Evolutionary conservation across 2,888 invertebrate species (phyloP), one percentile per base, ranked within the genome.

Genomic region (Agonopterix subpropinquella): DNA sequence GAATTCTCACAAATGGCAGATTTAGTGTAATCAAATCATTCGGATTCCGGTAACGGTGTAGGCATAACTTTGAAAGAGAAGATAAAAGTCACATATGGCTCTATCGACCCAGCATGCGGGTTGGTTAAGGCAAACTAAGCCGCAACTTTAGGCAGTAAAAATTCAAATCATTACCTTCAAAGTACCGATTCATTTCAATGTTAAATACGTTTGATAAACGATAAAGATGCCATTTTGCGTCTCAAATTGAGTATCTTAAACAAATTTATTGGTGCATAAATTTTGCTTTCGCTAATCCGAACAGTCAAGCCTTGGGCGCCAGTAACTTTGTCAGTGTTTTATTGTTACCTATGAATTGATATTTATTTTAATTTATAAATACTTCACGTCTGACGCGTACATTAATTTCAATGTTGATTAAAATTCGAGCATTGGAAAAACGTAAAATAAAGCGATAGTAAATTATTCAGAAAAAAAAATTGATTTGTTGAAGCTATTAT

Each of bases 241-340:
- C 53, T 50, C 47, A 46, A 47, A 48, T 54, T 50, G 47, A 48
- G 53, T 51, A 53, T 49, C 52, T 50, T 55, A 52, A 56, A 49
- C 50, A 53, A 52, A 56, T 58, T 58, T 58, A 58, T 53, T 54
- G 53, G 49, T 55, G 51, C 51, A 56, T 58, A 58, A 58, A 58
- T 58, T 56, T 49, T 11, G 49, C 47, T 44, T 48, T 53, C 46
- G 51, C 54, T 49, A 53, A 54, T 58, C 52, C 43, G 41, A 51
- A 36, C 44, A 44, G 52, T 53, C 47, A 44, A 45, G 51, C 52
- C 45, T 44, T 41, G 45, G 52, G 49, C 51, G 50, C 36, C 45
- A 39, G 44, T 45, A 48, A 48, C 45, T 52, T 51, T 44, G 43
- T 43, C 47, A 45, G 43, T 41, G 37, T 36, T 48, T 50, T 50